These are phyloP conservation scores for Pyrrhosoma nymphula DNA, from an alignment of 2,888 invertebrate species.

Conservation along the genomic window DNA sequence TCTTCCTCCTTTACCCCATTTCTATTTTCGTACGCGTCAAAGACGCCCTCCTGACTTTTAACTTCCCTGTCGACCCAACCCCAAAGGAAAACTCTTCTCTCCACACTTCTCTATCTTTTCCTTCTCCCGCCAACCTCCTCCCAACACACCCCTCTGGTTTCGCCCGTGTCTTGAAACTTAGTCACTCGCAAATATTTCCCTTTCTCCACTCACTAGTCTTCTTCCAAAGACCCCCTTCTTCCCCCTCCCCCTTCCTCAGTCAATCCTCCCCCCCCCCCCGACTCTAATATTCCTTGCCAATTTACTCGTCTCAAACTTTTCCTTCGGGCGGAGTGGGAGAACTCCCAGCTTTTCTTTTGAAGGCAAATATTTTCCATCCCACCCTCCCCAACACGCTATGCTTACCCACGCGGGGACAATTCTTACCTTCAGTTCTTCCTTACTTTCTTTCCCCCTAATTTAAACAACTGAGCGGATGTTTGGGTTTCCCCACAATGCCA, in stretches of 20 bases:
- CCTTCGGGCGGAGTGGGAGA: background rate
- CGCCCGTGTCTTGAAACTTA: background rate
- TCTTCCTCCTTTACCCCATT: background rate
- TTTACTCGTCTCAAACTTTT: background rate
- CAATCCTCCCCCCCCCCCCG: background rate
- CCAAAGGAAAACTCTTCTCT: background rate
- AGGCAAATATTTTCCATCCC: background rate
- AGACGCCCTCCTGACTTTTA: background rate
- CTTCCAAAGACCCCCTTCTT: background rate
- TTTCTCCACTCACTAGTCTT: background rate
- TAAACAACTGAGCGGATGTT: background rate
- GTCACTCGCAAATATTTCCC: background rate
- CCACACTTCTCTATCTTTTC: background rate
- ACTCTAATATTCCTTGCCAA: background rate
- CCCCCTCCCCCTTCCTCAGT: background rate
- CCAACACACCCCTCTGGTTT: background rate
- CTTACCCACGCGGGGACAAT: background rate
- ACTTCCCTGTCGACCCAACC: background rate
- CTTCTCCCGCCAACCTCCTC: background rate
- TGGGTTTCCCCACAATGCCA: background rate
- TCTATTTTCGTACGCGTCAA: conserved; percentile 15
- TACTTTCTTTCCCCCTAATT: background rate
- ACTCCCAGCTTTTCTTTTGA: background rate
- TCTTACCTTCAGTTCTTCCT: background rate
- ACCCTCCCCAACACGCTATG: background rate